Conservation (phyloP, 2,797 vertebrate genomes). For the Lagocephalus sceleratus region DNA sequence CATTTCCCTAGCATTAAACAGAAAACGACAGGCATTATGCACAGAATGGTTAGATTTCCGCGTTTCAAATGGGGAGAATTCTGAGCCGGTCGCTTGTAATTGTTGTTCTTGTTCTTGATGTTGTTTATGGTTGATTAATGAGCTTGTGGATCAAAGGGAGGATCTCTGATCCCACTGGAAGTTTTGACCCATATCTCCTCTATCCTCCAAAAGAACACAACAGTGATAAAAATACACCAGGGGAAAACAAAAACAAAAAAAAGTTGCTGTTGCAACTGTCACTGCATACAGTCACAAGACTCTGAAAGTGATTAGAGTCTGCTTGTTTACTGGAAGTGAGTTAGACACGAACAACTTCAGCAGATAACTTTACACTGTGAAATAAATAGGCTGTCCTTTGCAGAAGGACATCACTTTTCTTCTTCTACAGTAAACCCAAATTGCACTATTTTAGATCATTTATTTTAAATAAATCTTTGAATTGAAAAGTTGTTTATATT, state of each 20-base stretch:
- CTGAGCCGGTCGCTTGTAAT: constrained; percentile 55
- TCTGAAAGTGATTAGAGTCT: constrained; percentile 9
- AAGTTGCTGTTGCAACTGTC: constrained; percentile 10
- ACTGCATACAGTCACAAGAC: constrained; percentile 17
- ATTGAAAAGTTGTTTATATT: no score
- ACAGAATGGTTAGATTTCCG: constrained; percentile 13
- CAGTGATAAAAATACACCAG: constrained; percentile 20
- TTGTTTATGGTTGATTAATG: constrained; percentile 71
- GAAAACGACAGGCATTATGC: constrained; percentile 23
- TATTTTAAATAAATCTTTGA: no score
- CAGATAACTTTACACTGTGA: neutral
- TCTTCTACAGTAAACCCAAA: neutral
- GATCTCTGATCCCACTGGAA: constrained; percentile 54
- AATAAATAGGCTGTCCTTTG: neutral
- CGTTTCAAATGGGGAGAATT: constrained; percentile 16
- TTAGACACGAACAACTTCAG: neutral
- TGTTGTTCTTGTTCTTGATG: constrained; percentile 66
- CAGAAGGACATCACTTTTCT: neutral
- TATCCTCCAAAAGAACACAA: constrained; percentile 24
- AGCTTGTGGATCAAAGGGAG: constrained; percentile 65
- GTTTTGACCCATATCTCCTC: constrained; percentile 61
- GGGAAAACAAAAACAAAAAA: constrained; percentile 9
- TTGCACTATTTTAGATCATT: no score
- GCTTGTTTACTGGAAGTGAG: constrained; percentile 21
- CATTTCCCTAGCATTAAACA: constrained; percentile 26